Conservation (phyloP, 2,797 vertebrate species). For the Sebastes variabilis region DNA sequence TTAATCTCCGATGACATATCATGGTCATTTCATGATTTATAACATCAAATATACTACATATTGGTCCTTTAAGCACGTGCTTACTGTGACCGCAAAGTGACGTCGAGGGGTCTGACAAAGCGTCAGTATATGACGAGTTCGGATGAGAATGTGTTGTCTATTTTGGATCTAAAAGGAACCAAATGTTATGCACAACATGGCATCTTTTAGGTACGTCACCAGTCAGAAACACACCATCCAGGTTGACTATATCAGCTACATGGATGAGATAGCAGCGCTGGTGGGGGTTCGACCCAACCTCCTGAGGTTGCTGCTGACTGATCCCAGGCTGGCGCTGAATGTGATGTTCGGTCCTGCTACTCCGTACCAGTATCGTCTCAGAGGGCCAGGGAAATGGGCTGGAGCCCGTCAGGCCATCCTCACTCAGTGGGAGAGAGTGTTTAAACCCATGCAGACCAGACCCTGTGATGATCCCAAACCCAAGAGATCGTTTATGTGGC, state of each 20-base stretch:
- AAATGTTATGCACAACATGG: not conserved
- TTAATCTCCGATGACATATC: too few species aligned
- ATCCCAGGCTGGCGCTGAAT: constrained; percentile 82
- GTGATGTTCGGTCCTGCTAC: constrained; percentile 84
- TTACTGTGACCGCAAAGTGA: too few species aligned
- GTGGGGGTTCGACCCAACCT: constrained; percentile 82
- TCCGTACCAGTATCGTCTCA: constrained; percentile 88
- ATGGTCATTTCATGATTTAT: too few species aligned
- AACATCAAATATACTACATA: too few species aligned
- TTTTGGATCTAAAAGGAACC: not conserved
- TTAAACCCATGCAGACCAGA: constrained; percentile 83
- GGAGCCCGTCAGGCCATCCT: constrained; percentile 86
- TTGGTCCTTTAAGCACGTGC: too few species aligned
- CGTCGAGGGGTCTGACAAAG: too few species aligned
- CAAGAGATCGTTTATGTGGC: constrained; percentile 20
- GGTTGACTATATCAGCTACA: constrained; percentile 85
- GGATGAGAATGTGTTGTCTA: not conserved
- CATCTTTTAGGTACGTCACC: constrained; percentile 83
- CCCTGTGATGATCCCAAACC: not conserved
- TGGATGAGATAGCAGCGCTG: constrained; percentile 87
- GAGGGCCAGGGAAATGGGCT: constrained; percentile 84
- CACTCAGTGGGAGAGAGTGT: constrained; percentile 82
- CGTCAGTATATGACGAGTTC: too few species aligned
- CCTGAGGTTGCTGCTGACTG: constrained; percentile 78
- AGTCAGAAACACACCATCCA: constrained; percentile 91